A percentile compares a stretch with the other conserved stretches of the same genome.
Conservation (phyloP, 2,888 invertebrate species). For the Rhyacophila evoluta region DNA sequence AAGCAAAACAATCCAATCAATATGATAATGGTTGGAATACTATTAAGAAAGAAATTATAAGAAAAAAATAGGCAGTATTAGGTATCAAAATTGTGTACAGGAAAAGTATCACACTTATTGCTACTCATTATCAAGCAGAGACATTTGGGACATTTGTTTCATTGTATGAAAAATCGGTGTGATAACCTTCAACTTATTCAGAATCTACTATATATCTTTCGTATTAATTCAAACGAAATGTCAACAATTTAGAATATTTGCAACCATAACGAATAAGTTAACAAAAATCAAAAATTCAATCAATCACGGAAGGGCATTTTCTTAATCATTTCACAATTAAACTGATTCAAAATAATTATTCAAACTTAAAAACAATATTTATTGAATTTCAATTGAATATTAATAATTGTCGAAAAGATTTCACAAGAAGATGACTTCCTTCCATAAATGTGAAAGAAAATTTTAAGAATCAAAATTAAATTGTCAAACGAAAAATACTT, state of each 20-base stretch:
- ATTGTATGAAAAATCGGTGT: conserved; percentile 36
- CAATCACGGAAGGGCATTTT: conserved; percentile 12
- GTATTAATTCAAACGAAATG: background rate
- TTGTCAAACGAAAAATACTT: conserved; percentile 29
- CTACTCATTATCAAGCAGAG: conserved; percentile 44
- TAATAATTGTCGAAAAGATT: conserved; percentile 25
- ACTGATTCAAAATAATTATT: background rate
- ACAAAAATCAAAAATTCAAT: background rate
- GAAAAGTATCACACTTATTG: conserved; percentile 49
- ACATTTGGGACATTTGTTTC: conserved; percentile 41
- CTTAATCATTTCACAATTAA: conserved; percentile 18
- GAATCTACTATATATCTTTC: conserved; percentile 1
- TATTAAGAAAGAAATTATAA: conserved; percentile 54
- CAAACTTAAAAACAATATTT: background rate
- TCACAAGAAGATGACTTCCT: conserved; percentile 50
- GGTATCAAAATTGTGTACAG: conserved; percentile 45
- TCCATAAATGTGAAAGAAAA: conserved; percentile 55
- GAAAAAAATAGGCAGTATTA: conserved; percentile 53
- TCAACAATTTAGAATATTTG: background rate
- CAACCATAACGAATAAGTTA: background rate
- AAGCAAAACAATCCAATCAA: conserved; percentile 73
- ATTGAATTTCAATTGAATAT: background rate
- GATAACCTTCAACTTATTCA: conserved; percentile 31
- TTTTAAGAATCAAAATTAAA: conserved; percentile 58
- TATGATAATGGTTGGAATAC: conserved; percentile 62